A percentile compares a stretch with the other conserved stretches of the same genome.
Conservation (phyloP, 1,140 invertebrate genomes). For the Eciton burchellii region DNA sequence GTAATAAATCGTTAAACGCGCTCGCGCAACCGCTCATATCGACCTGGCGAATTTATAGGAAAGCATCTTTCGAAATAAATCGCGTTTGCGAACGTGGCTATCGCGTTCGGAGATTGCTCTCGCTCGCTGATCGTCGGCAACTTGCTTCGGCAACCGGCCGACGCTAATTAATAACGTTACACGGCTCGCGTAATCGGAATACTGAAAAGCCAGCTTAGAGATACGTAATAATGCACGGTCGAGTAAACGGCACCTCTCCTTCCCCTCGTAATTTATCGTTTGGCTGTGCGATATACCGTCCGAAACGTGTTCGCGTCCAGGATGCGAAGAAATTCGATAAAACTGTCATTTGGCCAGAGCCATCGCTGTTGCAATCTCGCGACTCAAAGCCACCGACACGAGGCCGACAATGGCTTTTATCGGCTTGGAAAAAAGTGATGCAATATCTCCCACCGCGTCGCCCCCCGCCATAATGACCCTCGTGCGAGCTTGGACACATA, state of each 20-base stretch:
- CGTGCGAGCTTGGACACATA: not conserved
- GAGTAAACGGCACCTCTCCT: not conserved
- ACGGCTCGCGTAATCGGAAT: slow-evolving; percentile 43
- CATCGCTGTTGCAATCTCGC: slow-evolving; percentile 18
- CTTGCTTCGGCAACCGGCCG: slow-evolving; percentile 41
- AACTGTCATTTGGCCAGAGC: slow-evolving; percentile 53
- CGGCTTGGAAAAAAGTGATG: slow-evolving; percentile 59
- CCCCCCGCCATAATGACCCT: slow-evolving; percentile 32
- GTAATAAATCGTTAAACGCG: not conserved
- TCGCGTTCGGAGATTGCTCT: slow-evolving; percentile 46
- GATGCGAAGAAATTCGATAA: slow-evolving; percentile 54
- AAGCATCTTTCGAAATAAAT: slow-evolving; percentile 22
- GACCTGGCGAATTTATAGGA: not conserved
- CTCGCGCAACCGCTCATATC: not conserved
- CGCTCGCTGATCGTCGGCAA: slow-evolving; percentile 63
- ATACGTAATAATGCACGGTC: slow-evolving; percentile 35
- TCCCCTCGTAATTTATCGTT: slow-evolving; percentile 34
- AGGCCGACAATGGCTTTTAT: slow-evolving; percentile 59
- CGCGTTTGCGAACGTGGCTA: not conserved
- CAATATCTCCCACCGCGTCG: slow-evolving; percentile 38
- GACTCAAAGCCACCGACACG: slow-evolving; percentile 43
- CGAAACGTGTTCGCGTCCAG: not conserved
- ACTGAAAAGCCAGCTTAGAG: slow-evolving; percentile 36
- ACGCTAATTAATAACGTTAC: slow-evolving; percentile 62
- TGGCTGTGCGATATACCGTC: not conserved